A percentile compares a stretch with the other conserved stretches of the same genome.
phyloP scores from a whole-genome alignment of 2,113 vertebrate species.

The Zapornia atra region DNA sequence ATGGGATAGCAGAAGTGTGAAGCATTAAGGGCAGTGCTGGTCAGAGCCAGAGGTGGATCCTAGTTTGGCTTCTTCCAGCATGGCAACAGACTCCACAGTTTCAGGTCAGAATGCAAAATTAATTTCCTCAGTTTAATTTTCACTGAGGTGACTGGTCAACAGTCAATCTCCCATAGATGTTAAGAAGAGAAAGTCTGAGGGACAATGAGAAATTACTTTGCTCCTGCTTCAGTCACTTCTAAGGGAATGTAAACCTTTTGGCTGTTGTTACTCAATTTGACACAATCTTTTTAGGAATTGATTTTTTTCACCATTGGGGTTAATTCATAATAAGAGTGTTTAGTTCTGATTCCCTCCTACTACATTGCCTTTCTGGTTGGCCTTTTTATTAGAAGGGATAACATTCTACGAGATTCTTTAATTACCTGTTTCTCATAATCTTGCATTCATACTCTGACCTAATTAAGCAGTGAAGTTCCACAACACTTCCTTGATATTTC shows the following conservation, averaged over 20 bases:
- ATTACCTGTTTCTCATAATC: background rate
- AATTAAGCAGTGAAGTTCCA: background rate
- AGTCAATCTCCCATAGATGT: background rate
- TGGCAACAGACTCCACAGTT: background rate
- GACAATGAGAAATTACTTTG: background rate
- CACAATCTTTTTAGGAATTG: background rate
- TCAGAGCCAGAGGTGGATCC: background rate
- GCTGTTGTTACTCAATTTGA: background rate
- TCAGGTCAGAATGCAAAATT: background rate
- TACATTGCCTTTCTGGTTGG: background rate
- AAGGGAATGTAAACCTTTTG: background rate
- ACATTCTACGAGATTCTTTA: background rate
- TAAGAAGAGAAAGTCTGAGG: background rate
- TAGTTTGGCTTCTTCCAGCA: background rate
- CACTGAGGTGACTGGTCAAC: background rate
- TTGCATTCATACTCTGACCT: background rate
- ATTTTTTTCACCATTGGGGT: background rate
- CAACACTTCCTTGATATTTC: background rate
- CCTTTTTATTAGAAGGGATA: background rate
- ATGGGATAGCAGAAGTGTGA: background rate
- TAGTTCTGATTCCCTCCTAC: background rate
- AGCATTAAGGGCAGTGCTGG: background rate
- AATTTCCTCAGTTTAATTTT: background rate
- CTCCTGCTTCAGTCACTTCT: background rate
- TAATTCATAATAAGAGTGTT: background rate